These are phyloP conservation scores for Rhynchopsitta pachyrhyncha DNA, from an alignment of 2,113 vertebrate genomes.

Conservation along the genomic window DNA sequence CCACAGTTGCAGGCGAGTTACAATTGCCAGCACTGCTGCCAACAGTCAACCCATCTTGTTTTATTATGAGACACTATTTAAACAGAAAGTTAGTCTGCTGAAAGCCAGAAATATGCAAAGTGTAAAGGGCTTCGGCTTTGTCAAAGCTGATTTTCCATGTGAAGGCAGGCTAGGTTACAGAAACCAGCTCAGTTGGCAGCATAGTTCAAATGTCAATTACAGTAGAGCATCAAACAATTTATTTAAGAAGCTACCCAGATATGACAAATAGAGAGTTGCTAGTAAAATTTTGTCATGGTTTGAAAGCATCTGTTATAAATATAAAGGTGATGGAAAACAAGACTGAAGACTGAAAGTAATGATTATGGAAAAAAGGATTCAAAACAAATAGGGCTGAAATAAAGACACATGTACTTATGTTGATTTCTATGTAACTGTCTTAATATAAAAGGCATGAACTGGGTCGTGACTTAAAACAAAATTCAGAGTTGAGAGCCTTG, in stretches of 20 bases:
- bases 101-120: not conserved
- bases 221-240: constrained; percentile 16
- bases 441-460: not conserved
- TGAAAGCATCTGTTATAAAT: not conserved
- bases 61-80: not conserved
- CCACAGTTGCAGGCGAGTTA: not conserved
- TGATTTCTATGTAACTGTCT: not conserved
- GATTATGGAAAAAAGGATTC: not conserved
- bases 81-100: not conserved
- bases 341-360: not conserved
- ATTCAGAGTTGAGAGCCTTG: not conserved
- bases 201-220: constrained; percentile 56
- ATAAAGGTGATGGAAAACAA: not conserved
- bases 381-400: not conserved
- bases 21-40: not conserved
- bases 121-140: not conserved
- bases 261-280: not conserved
- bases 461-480: not conserved
- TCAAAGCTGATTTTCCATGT: not conserved
- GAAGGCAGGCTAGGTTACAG: constrained; percentile 11
- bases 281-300: not conserved
- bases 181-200: constrained; percentile 40
- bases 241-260: constrained; percentile 22
- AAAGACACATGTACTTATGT: not conserved
- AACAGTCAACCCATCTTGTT: not conserved